Evolutionary conservation across 30 jellyfish, hydroid and myxozoan genomes (phyloP), one percentile per base, ranked within the genome.

Genomic region (Chrysaora quinquecirrha): DNA sequence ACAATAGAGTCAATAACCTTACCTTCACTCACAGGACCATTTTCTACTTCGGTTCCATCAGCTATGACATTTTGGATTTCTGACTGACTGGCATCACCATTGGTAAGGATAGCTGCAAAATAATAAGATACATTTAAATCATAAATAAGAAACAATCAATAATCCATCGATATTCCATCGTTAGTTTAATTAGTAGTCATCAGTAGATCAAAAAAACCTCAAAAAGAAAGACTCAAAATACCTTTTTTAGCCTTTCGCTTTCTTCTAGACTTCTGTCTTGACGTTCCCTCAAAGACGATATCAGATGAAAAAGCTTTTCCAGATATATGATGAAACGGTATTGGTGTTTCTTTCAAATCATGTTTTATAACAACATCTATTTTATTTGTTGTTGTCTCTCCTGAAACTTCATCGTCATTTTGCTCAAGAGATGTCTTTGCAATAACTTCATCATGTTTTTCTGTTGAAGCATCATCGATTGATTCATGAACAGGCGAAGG

Each of bases 221-320:
- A n/a, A n/a, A n/a, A n/a, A n/a, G n/a, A n/a, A n/a, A n/a, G n/a
- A n/a, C n/a, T n/a, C 54, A 38, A 14, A 35, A 3, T 76, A 76
- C 87, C 80, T 4, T 28, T 38, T 24, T 30, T 62, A 0, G 27
- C 46, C 43, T 75, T 82, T 56, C 46, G 49, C 50, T 63, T 84
- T 85, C 46, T 78, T 63, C 32, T 75, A 3, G 92, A 77, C 30
- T 73, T 79, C 27, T 90, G 93, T 32, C 71, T 89, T 2, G 99
- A 95, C 27, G 99, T 88, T 23, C 99, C 99, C 56, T 83, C 99
- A 78, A 82, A 95, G 46, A 95, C 99, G n/a, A 95, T 95, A 47
- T 89, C 96, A 14, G 96, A 58, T 21, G 88, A 87, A 62, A 87
- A 95, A 21, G 77, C 99, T 56, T 73, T 71, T 30, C 72, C 67